Evolutionary conservation across 1,140 invertebrate genomes (phyloP).

Genomic region (Bombus pascuorum): DNA sequence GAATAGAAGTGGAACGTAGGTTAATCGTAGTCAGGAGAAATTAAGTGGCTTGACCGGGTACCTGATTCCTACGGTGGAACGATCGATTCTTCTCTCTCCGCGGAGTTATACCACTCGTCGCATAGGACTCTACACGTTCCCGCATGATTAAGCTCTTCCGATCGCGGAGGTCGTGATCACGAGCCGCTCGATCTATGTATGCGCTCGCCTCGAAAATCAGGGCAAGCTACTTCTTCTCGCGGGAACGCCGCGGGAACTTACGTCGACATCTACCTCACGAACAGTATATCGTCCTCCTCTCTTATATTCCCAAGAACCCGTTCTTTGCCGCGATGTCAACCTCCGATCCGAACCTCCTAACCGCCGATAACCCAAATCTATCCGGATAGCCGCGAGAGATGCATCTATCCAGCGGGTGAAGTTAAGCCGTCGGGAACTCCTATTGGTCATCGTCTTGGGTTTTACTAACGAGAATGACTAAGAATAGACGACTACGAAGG

Average conservation of each 20-base stretch:
- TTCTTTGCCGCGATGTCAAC: neutral
- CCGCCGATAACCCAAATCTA: constrained; percentile 15
- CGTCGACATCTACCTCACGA: neutral
- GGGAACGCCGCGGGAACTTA: constrained; percentile 32
- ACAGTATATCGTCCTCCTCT: neutral
- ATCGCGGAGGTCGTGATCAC: constrained; percentile 64
- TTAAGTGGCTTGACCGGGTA: constrained; percentile 45
- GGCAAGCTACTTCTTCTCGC: constrained; percentile 57
- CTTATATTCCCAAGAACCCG: neutral
- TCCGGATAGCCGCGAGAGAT: neutral
- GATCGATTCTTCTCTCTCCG: constrained; percentile 34
- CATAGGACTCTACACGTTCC: constrained; percentile 27
- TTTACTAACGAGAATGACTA: constrained; percentile 42
- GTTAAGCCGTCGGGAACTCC: constrained; percentile 1
- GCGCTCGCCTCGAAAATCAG: constrained; percentile 53
- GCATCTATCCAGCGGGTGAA: neutral
- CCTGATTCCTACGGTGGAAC: constrained; percentile 39
- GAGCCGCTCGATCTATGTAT: constrained; percentile 44
- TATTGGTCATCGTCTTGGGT: constrained; percentile 13
- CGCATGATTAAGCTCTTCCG: constrained; percentile 64
- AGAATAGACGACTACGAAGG: constrained; percentile 33
- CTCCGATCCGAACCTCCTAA: neutral
- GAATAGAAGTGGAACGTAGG: constrained; percentile 51
- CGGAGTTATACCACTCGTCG: constrained; percentile 12
- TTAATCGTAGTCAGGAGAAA: constrained; percentile 54